Base-by-base conservation (phyloP, 37 sponge, comb jelly and placozoan genomes). In the Geodia barretti region DNA sequence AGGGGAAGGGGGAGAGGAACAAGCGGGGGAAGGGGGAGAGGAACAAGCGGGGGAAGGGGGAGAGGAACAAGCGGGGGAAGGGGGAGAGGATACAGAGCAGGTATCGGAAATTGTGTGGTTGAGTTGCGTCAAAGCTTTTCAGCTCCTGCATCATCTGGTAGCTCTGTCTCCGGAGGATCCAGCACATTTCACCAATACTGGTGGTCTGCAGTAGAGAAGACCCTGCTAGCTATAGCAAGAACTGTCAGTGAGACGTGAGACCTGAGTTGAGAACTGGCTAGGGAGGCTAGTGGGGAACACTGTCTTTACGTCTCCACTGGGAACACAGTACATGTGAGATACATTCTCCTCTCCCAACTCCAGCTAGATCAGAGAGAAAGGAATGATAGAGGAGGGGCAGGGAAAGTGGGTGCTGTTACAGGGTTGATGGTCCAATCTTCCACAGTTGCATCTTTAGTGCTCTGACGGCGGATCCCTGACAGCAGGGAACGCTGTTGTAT, bases 131-230 rank as follows among this genome's bases (percentile, higher is more conserved):
- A 17, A 11, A 24, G 30, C 35, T 24, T 9, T 4, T 41, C 70
- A 83, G 67, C 0, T 54, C 35, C 30, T 62, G 28, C 1, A 89
- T 89, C 26, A 83, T 78, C 11, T 83, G 77, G 60, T 28, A 76
- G 42, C 70, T 70, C 62, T 83, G 79, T 26, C 63, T 64, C 38
- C 89, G 78, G 21, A 83, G 33, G 4, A 89, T 30, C 89, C 89
- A 89, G 30, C 89, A 36, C 0, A 38, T 79, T 7, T 59, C 35
- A 14, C 79, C 79, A 32, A 89, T 32, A 19, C 17, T 58, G 60
- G 11, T 11, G 11, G 60, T 58, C 17, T 11, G 60, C n/a, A 64
- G 29, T 3, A 25, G 28, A 63, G 14, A 29, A 29, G 64, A 29
- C 28, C 29, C 19, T 25, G 64, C 64, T 63, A 63, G 28, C 29